Conservation (phyloP, 1,140 invertebrate species). For the Trinorchestia longiramus region DNA sequence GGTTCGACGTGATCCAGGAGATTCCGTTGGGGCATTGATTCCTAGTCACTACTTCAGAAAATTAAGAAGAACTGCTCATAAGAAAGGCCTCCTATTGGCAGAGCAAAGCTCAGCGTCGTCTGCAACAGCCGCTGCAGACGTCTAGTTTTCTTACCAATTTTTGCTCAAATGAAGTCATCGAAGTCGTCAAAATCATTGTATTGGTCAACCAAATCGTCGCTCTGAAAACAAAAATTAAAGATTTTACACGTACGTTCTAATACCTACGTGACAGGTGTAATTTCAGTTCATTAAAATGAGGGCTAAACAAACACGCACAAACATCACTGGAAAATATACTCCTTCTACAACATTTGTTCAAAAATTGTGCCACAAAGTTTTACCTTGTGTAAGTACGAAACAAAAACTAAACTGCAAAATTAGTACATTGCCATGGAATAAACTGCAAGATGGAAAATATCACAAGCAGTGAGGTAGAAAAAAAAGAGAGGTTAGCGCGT, state of each 20-base stretch:
- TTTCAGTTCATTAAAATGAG: neutral
- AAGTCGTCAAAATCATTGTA: constrained; percentile 29
- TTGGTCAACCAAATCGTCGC: neutral
- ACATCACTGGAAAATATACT: neutral
- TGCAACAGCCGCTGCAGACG: neutral
- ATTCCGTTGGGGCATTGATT: neutral
- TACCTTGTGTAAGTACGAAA: too few species aligned
- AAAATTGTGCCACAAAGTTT: too few species aligned
- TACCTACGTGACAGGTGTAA: neutral
- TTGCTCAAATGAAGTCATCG: constrained; percentile 42
- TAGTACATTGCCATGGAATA: too few species aligned
- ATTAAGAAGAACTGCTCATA: neutral
- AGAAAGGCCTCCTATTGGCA: neutral
- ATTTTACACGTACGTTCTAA: neutral
- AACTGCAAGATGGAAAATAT: too few species aligned
- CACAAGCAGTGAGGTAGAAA: too few species aligned
- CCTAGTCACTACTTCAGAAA: neutral
- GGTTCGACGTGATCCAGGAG: too few species aligned
- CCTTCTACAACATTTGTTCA: neutral
- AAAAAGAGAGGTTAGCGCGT: too few species aligned
- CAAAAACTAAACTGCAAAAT: too few species aligned
- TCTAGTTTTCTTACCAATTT: neutral
- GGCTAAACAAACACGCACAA: neutral
- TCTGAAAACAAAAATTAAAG: neutral
- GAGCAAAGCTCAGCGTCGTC: neutral